Evolutionary conservation across 2,113 vertebrate genomes (phyloP), one percentile per base, ranked within the genome.

Genomic region (Sceloporus tristichus): DNA sequence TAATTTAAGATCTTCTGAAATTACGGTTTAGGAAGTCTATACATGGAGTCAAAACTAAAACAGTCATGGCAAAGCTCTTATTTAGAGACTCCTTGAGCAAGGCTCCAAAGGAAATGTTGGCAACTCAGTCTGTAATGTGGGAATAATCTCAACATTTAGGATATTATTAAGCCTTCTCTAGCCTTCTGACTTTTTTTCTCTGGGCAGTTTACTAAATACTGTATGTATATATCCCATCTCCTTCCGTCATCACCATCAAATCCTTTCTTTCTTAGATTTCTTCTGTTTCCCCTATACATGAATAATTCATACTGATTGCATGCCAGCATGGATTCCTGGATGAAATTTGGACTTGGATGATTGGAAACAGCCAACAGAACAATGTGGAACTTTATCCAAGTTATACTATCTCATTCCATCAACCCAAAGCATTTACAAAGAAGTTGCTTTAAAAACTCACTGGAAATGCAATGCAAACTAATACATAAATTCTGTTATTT

Each of bases 1-100:
- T 97, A 97, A 97, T 97, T 97, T 96, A 94, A 96, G 97, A 95
- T 94, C 93, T 95, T 94, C 95, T 94, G 91, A 97, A 96, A 96
- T 95, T 95, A 96, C 93, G 95, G 97, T 93, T 96, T 96, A 90
- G 93, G 94, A 93, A 94, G 91, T 94, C 96, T 97, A 96, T 95
- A 97, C 96, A 97, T 93, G 93, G 97, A 95, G 89, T 87, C 92
- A 94, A 96, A 94, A 97, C 96, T 95, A 95, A 96, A 96, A 97
- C 93, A 89, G 94, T 96, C 84, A 91, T 70, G 94, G 95, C 94
- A 96, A 97, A 96, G 95, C 96, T 94, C 92, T 97, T 96, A 97
- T 97, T 97, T 97, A 95, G 85, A 92, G 85, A 78, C 91, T 96
- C 93, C 93, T 95, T 93, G 94, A 96, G 90, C 94, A 91, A 71